These are phyloP conservation scores for Myocastor coypus DNA, from an alignment of 2,113 vertebrate species.

Conservation along the genomic window DNA sequence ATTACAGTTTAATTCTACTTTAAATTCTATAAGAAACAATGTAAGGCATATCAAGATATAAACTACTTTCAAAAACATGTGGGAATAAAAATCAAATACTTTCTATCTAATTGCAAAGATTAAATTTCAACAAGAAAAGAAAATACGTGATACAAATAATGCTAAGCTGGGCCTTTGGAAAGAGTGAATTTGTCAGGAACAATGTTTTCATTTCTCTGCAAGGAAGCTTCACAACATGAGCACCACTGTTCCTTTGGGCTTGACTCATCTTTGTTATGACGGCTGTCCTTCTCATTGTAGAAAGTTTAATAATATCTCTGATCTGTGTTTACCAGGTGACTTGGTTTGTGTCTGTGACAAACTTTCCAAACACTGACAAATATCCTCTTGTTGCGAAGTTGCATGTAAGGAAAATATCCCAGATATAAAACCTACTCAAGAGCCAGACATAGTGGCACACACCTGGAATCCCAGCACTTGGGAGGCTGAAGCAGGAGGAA, in stretches of 20 bases:
- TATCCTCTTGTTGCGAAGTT: background rate
- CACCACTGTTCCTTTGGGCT: background rate
- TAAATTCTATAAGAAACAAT: background rate
- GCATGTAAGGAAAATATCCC: background rate
- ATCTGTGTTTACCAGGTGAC: too few species aligned
- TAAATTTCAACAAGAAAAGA: slow-evolving; percentile 44
- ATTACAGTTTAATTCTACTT: background rate
- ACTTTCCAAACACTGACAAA: background rate
- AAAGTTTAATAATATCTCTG: background rate
- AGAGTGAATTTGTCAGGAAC: background rate
- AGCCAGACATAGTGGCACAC: too few species aligned
- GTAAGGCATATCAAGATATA: background rate
- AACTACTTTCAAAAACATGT: background rate
- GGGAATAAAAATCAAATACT: background rate
- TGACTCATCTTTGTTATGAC: background rate
- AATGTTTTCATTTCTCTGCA: background rate
- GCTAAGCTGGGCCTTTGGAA: background rate
- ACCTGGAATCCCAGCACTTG: too few species aligned
- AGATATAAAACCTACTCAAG: background rate
- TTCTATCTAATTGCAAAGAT: background rate
- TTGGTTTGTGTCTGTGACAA: background rate
- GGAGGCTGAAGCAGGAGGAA: too few species aligned
- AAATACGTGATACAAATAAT: background rate
- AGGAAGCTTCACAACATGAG: background rate
- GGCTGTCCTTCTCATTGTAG: background rate